Evolutionary conservation across 92 coral and sea anemone genomes (phyloP), one percentile per base, ranked within the genome.

Genomic region (Nematostella vectensis): DNA sequence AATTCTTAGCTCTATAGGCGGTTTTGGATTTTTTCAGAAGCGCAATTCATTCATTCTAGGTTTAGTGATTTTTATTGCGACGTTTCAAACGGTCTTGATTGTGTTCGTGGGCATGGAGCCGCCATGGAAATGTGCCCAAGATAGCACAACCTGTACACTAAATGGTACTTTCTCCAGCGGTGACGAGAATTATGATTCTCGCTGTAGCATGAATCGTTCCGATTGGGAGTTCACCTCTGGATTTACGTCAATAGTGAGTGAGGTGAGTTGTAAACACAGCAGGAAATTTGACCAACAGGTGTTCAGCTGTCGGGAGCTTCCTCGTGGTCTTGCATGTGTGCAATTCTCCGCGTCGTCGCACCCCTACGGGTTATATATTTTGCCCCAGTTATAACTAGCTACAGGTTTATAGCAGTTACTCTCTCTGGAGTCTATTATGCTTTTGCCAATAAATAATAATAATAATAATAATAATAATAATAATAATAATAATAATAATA

Each of bases 81-180:
- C 98, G 10, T 91, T 91, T 54, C 98, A 91, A 44, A 75, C 95
- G 8, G 87, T 91, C 9, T 68, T 83, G 31, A 79, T 91, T 95
- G 89, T 91, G 24, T 91, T 91, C 31, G 78, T 91, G 57, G 98
- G 96, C 3, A 93, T 85, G 1, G 96, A 91, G 25, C 82, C 96
- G 11, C 64, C 77, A 30, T 91, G 98, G 98, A 65, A 67, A 27
- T 91, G 98, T 38, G 48, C 31, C 0, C 47, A 25, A 20, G 62
- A 64, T 52, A 78, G 96, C 27, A 54, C 59, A 25, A 58, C 45
- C 31, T 91, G 98, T 33, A 56, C 18, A 24, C 62, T 59, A 31
- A 91, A 86, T 37, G 96, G 83, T 0, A 85, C 95, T 18, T 60
- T 81, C 52, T 58, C 48, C 2, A 23, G 54, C 10, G 78, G 70